These are phyloP conservation scores for Chrysochloris asiatica DNA, from an alignment of 2,113 vertebrate genomes.

Conservation along the genomic window DNA sequence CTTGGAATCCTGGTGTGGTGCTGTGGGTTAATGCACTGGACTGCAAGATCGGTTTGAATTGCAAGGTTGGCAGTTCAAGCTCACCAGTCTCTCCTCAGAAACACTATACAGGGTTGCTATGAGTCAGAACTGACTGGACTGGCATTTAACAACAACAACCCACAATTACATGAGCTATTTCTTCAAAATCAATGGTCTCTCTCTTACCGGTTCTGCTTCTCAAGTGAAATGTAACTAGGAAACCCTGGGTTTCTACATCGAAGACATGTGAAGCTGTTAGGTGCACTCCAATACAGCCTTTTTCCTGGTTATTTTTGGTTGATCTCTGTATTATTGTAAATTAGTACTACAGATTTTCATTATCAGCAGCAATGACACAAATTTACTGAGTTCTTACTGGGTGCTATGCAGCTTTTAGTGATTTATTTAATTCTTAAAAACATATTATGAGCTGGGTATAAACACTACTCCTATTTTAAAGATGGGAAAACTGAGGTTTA, in stretches of 20 bases:
- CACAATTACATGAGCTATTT: not conserved
- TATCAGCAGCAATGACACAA: not conserved
- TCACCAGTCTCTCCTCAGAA: no score
- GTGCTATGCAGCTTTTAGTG: not conserved
- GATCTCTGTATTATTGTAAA: not conserved
- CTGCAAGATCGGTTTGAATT: no score
- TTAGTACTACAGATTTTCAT: not conserved
- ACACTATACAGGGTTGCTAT: no score
- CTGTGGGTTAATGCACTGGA: no score
- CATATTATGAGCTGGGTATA: not conserved
- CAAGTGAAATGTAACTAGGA: not conserved
- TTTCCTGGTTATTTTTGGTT: not conserved
- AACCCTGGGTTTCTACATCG: not conserved
- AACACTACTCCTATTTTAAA: not conserved
- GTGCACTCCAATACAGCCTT: not conserved
- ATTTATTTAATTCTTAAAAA: constrained; percentile 17
- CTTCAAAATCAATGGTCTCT: not conserved
- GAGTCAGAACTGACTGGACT: no score
- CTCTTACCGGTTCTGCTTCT: not conserved
- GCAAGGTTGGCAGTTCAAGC: no score
- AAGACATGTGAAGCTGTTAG: not conserved
- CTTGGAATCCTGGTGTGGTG: no score
- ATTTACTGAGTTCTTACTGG: not conserved
- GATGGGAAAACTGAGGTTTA: not conserved
- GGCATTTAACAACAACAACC: no score